Base-by-base conservation (phyloP, 2,113 vertebrate species). In the Thalassoma bifasciatum region DNA sequence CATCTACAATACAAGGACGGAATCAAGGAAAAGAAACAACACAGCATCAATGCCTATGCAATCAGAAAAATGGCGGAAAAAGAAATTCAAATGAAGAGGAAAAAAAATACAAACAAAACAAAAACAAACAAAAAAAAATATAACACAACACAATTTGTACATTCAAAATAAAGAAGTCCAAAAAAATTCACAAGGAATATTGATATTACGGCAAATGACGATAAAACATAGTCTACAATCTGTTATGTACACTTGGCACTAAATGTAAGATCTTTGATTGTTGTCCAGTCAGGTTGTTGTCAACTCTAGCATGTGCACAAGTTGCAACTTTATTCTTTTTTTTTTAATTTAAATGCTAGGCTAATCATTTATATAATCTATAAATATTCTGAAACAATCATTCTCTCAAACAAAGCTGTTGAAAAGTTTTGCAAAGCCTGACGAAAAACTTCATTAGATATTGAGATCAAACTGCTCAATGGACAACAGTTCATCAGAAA, bases 241-340 rank as follows among this genome's bases (percentile, higher is more conserved):
- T 75, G 67, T 89, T 88, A 88, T 91, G 84, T 92, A 93, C 90
- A 91, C 86, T 91, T 93, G 92, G 89, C 92, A 93, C 90, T 84
- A 88, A 49, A 91, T 78, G 79, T 91, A 79, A 72, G 75, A 62
- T 83, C 50, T 83, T 73, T 75, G 70, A 80, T 66, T 81, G 71
- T 82, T 78, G 66, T 80, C 81, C 77, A 70, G 72, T 81, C 65
- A 65, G 79, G 69, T 69, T 84, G 72, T 66, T 76, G 46, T 78
- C 56, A 72, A 70, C 49, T 87, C 79, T 71, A 78, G 75, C 59
- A 57, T 81, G 80, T 83, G 75, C 68, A 88, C 79, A 86, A 62
- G 71, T 77, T 19, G 37, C 36, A 71, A 70, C 37, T 47, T 49
- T 60, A 38, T 36, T 59, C 58, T 19, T 67, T 51, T 11, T 72